A percentile compares a stretch with the other conserved stretches of the same genome.
Evolutionary conservation across 2,888 invertebrate genomes (phyloP).

Genomic region (Trissolcus brochymenae): DNA sequence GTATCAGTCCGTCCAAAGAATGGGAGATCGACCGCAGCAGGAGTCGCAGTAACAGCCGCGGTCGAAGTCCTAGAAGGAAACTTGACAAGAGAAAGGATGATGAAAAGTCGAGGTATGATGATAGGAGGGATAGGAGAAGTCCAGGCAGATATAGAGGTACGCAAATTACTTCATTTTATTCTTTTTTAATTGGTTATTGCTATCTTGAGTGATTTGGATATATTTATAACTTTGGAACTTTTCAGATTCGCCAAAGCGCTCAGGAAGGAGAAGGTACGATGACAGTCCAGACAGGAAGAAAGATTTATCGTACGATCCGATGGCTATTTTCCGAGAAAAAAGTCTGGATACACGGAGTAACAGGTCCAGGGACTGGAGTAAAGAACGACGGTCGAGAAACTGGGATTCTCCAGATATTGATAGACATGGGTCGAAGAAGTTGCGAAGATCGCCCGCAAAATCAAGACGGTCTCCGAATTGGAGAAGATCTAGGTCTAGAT

Average conservation of each 20-base stretch:
- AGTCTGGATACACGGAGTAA: slow-evolving; percentile 60
- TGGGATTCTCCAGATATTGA: slow-evolving; percentile 67
- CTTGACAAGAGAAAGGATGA: slow-evolving; percentile 64
- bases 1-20: slow-evolving; percentile 63
- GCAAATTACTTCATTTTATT: not conserved
- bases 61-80: slow-evolving; percentile 68
- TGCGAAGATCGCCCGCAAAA: slow-evolving; percentile 55
- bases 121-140: slow-evolving; percentile 69
- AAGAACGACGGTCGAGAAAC: slow-evolving; percentile 62
- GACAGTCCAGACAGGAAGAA: slow-evolving; percentile 63
- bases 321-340: slow-evolving; percentile 70
- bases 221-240: not conserved
- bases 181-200: no score
- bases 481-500: slow-evolving; percentile 71
- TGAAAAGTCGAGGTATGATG: slow-evolving; percentile 60
- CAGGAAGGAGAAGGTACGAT: slow-evolving; percentile 59
- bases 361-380: slow-evolving; percentile 58
- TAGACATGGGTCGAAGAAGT: slow-evolving; percentile 60
- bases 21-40: slow-evolving; percentile 68
- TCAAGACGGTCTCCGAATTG: slow-evolving; percentile 44
- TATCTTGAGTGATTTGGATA: no score
- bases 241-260: slow-evolving; percentile 61
- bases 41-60: slow-evolving; percentile 70
- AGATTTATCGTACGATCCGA: slow-evolving; percentile 68
- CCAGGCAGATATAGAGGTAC: slow-evolving; percentile 61